Evolutionary conservation across 2,113 vertebrate genomes (phyloP).

Genomic region (Sarotherodon lohbergeri): DNA sequence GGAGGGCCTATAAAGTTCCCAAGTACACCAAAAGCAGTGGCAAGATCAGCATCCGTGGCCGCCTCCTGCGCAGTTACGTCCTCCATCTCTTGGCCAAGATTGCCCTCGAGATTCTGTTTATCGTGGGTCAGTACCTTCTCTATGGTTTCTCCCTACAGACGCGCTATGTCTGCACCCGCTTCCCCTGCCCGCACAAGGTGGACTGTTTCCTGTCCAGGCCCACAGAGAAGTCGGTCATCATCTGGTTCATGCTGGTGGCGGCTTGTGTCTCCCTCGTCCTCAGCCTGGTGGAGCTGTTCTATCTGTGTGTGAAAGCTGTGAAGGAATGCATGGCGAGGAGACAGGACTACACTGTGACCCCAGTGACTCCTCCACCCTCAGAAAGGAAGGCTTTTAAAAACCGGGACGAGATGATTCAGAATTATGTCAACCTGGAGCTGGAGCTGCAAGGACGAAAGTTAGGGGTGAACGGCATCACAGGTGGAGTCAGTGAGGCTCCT

Average conservation of each 20-base stretch:
- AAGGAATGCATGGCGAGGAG: constrained; percentile 79
- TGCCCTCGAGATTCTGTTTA: constrained; percentile 85
- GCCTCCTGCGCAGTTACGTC: constrained; percentile 87
- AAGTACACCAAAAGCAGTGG: constrained; percentile 81
- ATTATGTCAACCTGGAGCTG: constrained; percentile 72
- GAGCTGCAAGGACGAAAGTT: constrained; percentile 66
- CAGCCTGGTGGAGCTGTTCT: constrained; percentile 86
- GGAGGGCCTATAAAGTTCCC: constrained; percentile 64
- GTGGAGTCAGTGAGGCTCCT: neutral
- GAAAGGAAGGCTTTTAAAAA: constrained; percentile 56
- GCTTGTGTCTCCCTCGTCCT: constrained; percentile 87
- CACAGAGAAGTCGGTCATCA: constrained; percentile 94
- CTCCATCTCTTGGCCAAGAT: constrained; percentile 89
- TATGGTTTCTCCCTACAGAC: constrained; percentile 86
- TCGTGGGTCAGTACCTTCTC: constrained; percentile 88
- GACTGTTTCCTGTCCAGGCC: constrained; percentile 97
- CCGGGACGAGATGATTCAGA: constrained; percentile 67
- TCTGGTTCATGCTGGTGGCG: constrained; percentile 94
- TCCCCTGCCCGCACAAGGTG: constrained; percentile 90
- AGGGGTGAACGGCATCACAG: neutral
- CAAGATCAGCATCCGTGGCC: constrained; percentile 83
- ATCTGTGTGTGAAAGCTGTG: constrained; percentile 83
- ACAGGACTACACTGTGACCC: constrained; percentile 71
- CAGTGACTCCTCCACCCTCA: constrained; percentile 53
- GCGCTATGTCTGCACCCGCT: constrained; percentile 79